Evolutionary conservation across 2,797 vertebrate genomes (phyloP), one percentile per base, ranked within the genome.

Genomic region (Hemitrygon akajei): DNA sequence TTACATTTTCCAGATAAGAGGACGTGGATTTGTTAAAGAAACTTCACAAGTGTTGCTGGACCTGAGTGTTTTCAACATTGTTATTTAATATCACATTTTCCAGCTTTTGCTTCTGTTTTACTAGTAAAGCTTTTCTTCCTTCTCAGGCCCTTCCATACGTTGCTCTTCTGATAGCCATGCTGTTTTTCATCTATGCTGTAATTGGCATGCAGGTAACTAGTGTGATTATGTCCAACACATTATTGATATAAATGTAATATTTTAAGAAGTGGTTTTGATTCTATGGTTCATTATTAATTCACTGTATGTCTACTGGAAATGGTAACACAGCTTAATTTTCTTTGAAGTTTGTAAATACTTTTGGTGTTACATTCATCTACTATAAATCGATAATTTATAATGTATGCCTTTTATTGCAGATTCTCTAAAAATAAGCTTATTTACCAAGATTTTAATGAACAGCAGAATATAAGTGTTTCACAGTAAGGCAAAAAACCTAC

Each of bases 141-240:
- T 34, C 91, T 76, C 95, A 99, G 99, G 99, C 99, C 37, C 96
- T 99, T 93, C 99, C 99, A 0, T 99, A 99, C 0, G 99, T 99
- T n/a, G 99, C 99, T 84, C 98, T 99, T 93, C 97, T 99, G 95
- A 99, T 99, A 75, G 99, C 98, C 94, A 99, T 99, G 99, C 96
- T 99, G 94, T 99, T 99, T 96, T 99, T 99, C 97, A 99, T 99
- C 97, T 99, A 99, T 0, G 99, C 99, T 0, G 99, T 99, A 94
- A 99, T 99, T 3, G 99, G 99, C 95, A 99, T 99, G 99, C 99
- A 99, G 98, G 99, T 99, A 95, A 95, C 95, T 22, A 18, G 7
- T 27, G 22, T 58, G 6, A 40, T 86, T 86, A 60, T 37, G 18
- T 37, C 37, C n/a, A 3, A 69, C 34, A 66, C 22, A 56, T 40